Conservation (phyloP, 1,140 invertebrate species). For the Lordiphosa clarofinis region DNA sequence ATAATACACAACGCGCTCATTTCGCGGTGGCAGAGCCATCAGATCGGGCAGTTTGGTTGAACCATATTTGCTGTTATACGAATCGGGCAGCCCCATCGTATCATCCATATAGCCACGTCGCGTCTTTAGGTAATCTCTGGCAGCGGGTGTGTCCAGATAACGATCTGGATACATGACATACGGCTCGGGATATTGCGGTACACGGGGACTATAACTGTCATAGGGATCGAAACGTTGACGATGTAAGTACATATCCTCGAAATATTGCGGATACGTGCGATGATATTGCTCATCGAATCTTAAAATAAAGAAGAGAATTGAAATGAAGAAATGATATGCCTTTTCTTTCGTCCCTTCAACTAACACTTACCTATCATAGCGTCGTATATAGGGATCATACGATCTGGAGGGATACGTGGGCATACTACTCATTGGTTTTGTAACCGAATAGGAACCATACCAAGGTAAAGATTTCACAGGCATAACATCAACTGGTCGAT, state of each 20-base stretch:
- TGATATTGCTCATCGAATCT: slow-evolving; percentile 75
- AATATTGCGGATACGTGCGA: slow-evolving; percentile 67
- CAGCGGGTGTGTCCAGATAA: slow-evolving; percentile 60
- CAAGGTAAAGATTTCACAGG: slow-evolving; percentile 33
- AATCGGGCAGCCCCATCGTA: slow-evolving; percentile 26
- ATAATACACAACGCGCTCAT: slow-evolving; percentile 80
- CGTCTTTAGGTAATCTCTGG: slow-evolving; percentile 56
- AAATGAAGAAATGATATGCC: no score
- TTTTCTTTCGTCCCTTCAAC: no score
- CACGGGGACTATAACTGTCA: slow-evolving; percentile 73
- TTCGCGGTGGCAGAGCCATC: slow-evolving; percentile 24
- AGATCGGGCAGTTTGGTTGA: slow-evolving; percentile 44
- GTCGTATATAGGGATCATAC: slow-evolving; percentile 72
- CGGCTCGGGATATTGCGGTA: slow-evolving; percentile 70
- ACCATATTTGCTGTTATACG: slow-evolving; percentile 47
- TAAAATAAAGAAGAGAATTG: slow-evolving; percentile 3
- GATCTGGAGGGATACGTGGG: slow-evolving; percentile 70
- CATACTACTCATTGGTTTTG: slow-evolving; percentile 24
- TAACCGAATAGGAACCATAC: slow-evolving; percentile 35
- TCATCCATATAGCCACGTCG: slow-evolving; percentile 53
- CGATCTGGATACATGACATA: slow-evolving; percentile 76
- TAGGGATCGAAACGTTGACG: slow-evolving; percentile 68
- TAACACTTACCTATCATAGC: slow-evolving; percentile 64
- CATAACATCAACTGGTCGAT: slow-evolving; percentile 17
- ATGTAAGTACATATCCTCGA: slow-evolving; percentile 73